Percentiles rank a stretch among this genome's conserved stretches.
Evolutionary conservation across 2,113 vertebrate genomes (phyloP).

Genomic region (Peromyscus californicus): DNA sequence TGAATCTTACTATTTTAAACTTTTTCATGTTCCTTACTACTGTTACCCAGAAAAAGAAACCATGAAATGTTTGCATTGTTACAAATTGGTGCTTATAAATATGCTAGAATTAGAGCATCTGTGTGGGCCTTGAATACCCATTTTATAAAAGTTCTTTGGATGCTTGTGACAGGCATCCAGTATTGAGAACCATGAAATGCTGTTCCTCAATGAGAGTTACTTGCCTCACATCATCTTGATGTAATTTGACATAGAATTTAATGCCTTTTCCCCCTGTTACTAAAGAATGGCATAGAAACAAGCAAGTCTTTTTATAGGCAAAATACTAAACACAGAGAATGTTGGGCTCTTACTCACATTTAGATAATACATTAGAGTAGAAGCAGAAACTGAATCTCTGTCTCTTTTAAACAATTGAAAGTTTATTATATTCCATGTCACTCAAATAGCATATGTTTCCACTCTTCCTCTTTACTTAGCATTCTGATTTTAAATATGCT

Average conservation of each 20-base stretch:
- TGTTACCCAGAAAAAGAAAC: not conserved
- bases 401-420: not conserved
- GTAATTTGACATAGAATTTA: slow-evolving; percentile 39
- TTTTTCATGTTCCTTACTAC: not conserved
- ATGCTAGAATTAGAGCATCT: not conserved
- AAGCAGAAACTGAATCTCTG: not conserved
- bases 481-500: not conserved
- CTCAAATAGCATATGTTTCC: not conserved
- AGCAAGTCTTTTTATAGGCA: not conserved
- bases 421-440: not conserved
- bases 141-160: not conserved
- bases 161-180: not conserved
- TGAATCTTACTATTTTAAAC: not conserved
- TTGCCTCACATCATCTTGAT: not conserved
- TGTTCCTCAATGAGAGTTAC: not conserved
- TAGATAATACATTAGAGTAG: not conserved
- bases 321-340: not conserved
- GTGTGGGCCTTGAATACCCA: not conserved
- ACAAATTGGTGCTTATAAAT: not conserved
- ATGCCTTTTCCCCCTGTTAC: not conserved
- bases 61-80: not conserved
- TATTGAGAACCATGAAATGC: not conserved
- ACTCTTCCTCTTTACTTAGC: not conserved
- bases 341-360: not conserved
- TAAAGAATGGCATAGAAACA: not conserved